phyloP scores from a whole-genome alignment of 2,888 invertebrate species.

The Cenopis cana region DNA sequence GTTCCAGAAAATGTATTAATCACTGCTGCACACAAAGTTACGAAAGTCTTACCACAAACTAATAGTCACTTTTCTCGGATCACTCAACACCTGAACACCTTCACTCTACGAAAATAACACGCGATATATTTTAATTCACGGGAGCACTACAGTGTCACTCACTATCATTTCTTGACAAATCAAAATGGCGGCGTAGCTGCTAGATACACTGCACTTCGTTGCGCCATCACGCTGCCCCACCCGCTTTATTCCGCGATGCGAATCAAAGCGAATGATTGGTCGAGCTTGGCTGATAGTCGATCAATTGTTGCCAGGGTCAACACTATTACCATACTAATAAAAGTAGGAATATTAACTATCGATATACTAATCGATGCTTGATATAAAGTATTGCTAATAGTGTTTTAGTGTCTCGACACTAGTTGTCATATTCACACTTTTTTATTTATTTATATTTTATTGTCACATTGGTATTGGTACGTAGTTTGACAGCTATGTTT shows the following conservation, averaged over 20 bases:
- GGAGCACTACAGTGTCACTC: conserved; percentile 36
- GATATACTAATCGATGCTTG: neutral
- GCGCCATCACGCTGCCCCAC: conserved; percentile 27
- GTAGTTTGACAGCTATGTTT: neutral
- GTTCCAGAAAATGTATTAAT: conserved; percentile 64
- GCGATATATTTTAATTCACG: conserved; percentile 47
- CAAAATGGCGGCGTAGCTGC: conserved; percentile 47
- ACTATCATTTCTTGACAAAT: conserved; percentile 40
- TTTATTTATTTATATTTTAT: too few species aligned
- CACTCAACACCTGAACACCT: conserved; percentile 62
- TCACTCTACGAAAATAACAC: conserved; percentile 55
- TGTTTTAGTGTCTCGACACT: neutral
- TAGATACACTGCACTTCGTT: neutral
- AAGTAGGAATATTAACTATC: neutral
- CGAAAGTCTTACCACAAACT: conserved; percentile 78
- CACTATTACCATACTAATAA: neutral
- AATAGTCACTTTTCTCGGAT: conserved; percentile 60
- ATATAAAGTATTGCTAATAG: neutral
- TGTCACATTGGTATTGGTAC: too few species aligned
- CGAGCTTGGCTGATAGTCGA: neutral
- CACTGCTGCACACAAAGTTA: conserved; percentile 67
- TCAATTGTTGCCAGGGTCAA: neutral
- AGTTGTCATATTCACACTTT: too few species aligned
- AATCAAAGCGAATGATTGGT: neutral
- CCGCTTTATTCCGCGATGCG: neutral